Evolutionary conservation across 2,888 invertebrate species (phyloP).

Genomic region (Brachylomia viminalis): DNA sequence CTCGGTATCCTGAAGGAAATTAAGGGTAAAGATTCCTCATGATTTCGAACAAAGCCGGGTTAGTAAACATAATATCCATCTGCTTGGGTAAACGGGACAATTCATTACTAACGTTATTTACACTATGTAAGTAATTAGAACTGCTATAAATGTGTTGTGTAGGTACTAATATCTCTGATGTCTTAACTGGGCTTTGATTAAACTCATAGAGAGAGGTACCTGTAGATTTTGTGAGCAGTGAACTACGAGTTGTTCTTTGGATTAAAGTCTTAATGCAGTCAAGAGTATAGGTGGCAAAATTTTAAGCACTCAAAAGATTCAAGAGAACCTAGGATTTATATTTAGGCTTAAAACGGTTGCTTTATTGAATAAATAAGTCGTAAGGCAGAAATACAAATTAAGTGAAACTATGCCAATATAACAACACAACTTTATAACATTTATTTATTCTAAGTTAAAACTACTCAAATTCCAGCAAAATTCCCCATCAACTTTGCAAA

Average conservation of each 20-base stretch:
- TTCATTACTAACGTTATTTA: conserved; percentile 6
- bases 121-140: neutral
- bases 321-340: neutral
- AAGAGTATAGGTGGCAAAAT: neutral
- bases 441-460: neutral
- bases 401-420: neutral
- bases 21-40: conserved; percentile 40
- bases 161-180: no score
- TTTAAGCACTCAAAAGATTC: neutral
- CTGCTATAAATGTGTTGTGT: no score
- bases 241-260: neutral
- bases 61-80: conserved; percentile 45
- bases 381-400: neutral
- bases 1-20: conserved; percentile 44
- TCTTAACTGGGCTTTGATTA: neutral
- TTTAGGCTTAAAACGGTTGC: neutral
- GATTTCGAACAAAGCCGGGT: conserved; percentile 33
- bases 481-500: neutral
- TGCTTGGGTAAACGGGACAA: conserved; percentile 30
- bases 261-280: no score
- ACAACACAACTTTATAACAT: neutral
- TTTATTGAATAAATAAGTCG: neutral
- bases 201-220: neutral
- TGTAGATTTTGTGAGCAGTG: neutral
- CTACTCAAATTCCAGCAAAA: conserved; percentile 10